Evolutionary conservation across 2,113 vertebrate species (phyloP), one percentile per base, ranked within the genome.

Genomic region (Argyrosomus japonicus): DNA sequence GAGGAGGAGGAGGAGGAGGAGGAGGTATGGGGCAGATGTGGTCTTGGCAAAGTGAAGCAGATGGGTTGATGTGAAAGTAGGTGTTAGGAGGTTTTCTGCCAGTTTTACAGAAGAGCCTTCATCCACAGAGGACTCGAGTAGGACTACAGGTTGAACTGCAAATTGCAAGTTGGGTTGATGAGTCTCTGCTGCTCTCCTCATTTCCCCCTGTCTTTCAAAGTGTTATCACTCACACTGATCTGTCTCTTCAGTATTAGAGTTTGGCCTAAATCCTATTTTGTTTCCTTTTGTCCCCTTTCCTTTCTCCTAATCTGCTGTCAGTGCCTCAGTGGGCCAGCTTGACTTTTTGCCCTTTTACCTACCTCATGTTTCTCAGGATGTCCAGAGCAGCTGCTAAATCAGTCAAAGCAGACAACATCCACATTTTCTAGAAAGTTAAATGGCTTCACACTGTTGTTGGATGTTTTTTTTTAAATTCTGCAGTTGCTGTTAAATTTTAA

Each of bases 291-390:
- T 54, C 27, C 5, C 18, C 23, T 21, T 32, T 70, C 56, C 48
- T 68, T 71, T 75, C 3, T 77, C 61, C 56, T 77, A 81, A 73
- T 69, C 85, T 29, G 21, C 72, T 72, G 63, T 67, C 84, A 70
- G 63, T 56, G 54, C 74, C 32, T 60, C 48, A 43, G 74, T 51
- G 50, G 47, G 45, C 32, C 11, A 10, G 74, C 57, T 74, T 83
- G 88, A 89, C 76, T 68, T 73, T 76, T 87, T 81, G 84, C 70
- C 67, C 81, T 75, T 48, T 81, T 79, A 61, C 69, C 77, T 69
- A 73, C 87, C 62, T 18, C 36, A 40, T 75, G 15, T 61, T 48
- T 83, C 78, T 85, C 60, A 73, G 81, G 74, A 56, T 62, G 32
- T 57, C 73, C 57, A 45, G 65, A 56, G n/a, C 85, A 80, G 78